Base-by-base conservation (phyloP, 23 tunicate species). In the Halocynthia roretzi region DNA sequence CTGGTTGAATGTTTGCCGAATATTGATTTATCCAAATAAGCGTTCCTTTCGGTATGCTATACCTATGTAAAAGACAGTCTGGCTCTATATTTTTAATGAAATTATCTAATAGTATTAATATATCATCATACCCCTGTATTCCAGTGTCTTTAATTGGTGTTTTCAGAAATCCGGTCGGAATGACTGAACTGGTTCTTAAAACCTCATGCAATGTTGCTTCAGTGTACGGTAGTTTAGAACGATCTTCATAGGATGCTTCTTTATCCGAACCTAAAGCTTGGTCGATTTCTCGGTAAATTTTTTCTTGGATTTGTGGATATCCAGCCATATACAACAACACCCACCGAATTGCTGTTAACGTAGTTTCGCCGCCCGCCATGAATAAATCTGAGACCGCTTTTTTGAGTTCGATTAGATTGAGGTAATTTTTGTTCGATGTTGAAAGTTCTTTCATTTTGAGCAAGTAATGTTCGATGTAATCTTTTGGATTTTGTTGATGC, bases 331-430 rank as follows among this genome's bases (percentile, higher is more conserved):
- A 62, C 31, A 77, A 61, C 15, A 77, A 50, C n/a, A 48, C 81
- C 81, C 81, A 77, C 5, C 51, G 50, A 50, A 77, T n/a, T 19
- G 81, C 51, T 10, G 81, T 50, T 6, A 71, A 40, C 6, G 81
- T 77, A 6, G 81, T 62, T 48, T 77, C 81, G 23, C 54, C 61
- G 12, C 81, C 81, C 7, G 81, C 81, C 50, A 51, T 71, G 65
- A 77, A 77, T 48, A 77, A 22, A 17, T 62, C 72, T 10, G 62
- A 61, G 19, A 77, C 18, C 15, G 4, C 20, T 51, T 63, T 62
- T 10, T 18, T 15, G n/a, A 62, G 53, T 31, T 31, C 44, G 44
- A 31, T 31, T 31, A 31, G 44, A 31, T 31, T 31, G 44, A 31
- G 44, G 4, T 31, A 31, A 31, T 31, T 31, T 31, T 31, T 31